These are phyloP conservation scores for Chlorops oryzae DNA, from an alignment of 1,140 invertebrate species.

Conservation along the genomic window DNA sequence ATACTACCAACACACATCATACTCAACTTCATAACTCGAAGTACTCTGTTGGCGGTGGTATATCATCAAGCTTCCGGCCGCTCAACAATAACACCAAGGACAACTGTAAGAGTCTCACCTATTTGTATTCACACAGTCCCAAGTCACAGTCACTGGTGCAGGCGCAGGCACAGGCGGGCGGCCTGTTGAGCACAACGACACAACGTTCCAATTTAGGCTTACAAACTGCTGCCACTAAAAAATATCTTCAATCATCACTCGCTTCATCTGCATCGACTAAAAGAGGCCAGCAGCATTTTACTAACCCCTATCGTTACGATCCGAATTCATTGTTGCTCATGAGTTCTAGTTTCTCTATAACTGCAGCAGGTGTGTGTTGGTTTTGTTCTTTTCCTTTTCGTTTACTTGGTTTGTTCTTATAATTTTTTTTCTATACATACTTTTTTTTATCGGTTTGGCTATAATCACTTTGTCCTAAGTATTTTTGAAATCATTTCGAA, in stretches of 20 bases:
- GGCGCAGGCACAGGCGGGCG: too few relatives aligned
- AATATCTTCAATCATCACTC: slow-evolving; percentile 47
- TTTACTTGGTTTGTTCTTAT: not conserved
- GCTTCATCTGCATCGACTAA: slow-evolving; percentile 42
- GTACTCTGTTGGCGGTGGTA: slow-evolving; percentile 38
- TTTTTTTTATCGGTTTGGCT: too few relatives aligned
- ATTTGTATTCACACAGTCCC: slow-evolving; percentile 17
- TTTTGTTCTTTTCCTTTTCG: slow-evolving; percentile 3
- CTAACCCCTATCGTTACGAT: slow-evolving; percentile 42
- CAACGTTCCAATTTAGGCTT: slow-evolving; percentile 44
- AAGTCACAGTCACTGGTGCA: too few relatives aligned
- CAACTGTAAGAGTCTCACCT: slow-evolving; percentile 45
- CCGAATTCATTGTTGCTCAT: slow-evolving; percentile 48
- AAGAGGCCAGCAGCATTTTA: slow-evolving; percentile 46
- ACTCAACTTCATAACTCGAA: too few relatives aligned
- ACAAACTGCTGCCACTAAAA: slow-evolving; percentile 46
- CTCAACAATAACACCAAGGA: slow-evolving; percentile 28
- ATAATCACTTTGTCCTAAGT: too few relatives aligned
- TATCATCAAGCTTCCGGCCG: slow-evolving; percentile 39
- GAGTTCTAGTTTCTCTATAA: slow-evolving; percentile 47
- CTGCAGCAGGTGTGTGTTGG: slow-evolving; percentile 45
- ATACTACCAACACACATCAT: too few relatives aligned
- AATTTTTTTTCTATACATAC: not conserved
- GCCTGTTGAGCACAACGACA: slow-evolving; percentile 17
- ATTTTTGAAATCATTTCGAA: too few relatives aligned